A percentile compares a stretch with the other conserved stretches of the same genome.
Conservation (phyloP, 2,888 invertebrate species). For the Ctenicera cuprea region DNA sequence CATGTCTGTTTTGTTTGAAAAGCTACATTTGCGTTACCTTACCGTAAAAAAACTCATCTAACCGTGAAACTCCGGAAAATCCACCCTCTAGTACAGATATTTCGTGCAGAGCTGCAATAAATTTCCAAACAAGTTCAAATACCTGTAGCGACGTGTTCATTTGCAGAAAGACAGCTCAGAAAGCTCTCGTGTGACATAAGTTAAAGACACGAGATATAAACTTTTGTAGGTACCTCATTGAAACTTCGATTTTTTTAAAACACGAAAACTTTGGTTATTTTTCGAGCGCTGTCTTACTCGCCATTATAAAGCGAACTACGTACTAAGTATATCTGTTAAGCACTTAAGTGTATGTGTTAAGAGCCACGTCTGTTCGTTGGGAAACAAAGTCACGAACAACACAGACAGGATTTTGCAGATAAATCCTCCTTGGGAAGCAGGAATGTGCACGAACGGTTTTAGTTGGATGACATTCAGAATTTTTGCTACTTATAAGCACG, state of each 20-base stretch:
- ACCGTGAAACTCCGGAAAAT: background rate
- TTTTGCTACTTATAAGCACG: background rate
- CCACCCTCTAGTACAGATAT: background rate
- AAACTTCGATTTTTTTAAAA: no score
- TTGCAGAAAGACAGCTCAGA: constrained; percentile 6
- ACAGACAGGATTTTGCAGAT: constrained; percentile 7
- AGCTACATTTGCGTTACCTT: no score
- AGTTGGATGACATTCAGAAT: background rate
- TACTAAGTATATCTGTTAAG: no score
- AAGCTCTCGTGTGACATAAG: constrained; percentile 6
- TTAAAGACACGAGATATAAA: background rate
- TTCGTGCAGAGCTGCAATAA: constrained; percentile 9
- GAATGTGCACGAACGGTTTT: constrained; percentile 3
- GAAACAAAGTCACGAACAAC: constrained; percentile 6
- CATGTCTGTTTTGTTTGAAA: no score
- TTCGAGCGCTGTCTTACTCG: no score
- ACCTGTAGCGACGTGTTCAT: constrained; percentile 21
- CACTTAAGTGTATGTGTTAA: background rate
- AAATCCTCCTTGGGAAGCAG: constrained; percentile 4
- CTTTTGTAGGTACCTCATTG: background rate
- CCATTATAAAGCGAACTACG: no score
- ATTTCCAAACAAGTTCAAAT: constrained; percentile 19
- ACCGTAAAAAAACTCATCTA: no score
- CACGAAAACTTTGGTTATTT: no score
- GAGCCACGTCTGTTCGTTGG: background rate